These are phyloP conservation scores for Pachypanchax playfairii DNA, from an alignment of 2,113 vertebrate genomes.

Conservation along the genomic window DNA sequence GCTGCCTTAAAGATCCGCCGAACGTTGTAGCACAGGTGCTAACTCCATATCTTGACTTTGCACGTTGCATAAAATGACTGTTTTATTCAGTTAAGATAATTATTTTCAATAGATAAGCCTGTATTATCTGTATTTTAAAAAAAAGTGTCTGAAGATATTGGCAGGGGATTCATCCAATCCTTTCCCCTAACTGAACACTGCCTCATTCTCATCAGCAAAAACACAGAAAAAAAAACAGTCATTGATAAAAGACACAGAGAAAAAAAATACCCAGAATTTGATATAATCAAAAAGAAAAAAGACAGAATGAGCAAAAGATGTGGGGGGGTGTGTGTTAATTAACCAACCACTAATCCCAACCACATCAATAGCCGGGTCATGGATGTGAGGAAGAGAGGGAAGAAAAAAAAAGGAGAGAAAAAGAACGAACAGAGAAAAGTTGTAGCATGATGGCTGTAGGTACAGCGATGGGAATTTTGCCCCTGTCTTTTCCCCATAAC, in stretches of 20 bases:
- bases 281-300: slow-evolving; percentile 51
- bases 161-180: slow-evolving; percentile 9
- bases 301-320: slow-evolving; percentile 28
- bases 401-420: slow-evolving; percentile 34
- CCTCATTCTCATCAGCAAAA: slow-evolving; percentile 54
- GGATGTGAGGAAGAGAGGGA: slow-evolving; percentile 56
- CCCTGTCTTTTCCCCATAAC: slow-evolving; percentile 79
- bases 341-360: slow-evolving; percentile 66
- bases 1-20: background rate
- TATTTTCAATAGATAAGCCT: slow-evolving; percentile 28
- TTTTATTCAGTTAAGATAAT: slow-evolving; percentile 18
- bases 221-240: slow-evolving; percentile 37
- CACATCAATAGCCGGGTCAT: slow-evolving; percentile 72
- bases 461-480: slow-evolving; percentile 77
- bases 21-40: slow-evolving; percentile 7
- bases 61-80: slow-evolving; percentile 8
- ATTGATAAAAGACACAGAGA: slow-evolving; percentile 46
- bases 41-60: slow-evolving; percentile 12
- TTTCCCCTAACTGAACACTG: slow-evolving; percentile 31
- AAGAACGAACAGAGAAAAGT: slow-evolving; percentile 45
- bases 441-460: slow-evolving; percentile 64
- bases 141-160: slow-evolving; percentile 16
- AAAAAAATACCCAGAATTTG: slow-evolving; percentile 28
- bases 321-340: slow-evolving; percentile 60
- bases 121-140: slow-evolving; percentile 23